phyloP scores from a whole-genome alignment of 1,140 invertebrate genomes.

The Anastatus disparis region DNA sequence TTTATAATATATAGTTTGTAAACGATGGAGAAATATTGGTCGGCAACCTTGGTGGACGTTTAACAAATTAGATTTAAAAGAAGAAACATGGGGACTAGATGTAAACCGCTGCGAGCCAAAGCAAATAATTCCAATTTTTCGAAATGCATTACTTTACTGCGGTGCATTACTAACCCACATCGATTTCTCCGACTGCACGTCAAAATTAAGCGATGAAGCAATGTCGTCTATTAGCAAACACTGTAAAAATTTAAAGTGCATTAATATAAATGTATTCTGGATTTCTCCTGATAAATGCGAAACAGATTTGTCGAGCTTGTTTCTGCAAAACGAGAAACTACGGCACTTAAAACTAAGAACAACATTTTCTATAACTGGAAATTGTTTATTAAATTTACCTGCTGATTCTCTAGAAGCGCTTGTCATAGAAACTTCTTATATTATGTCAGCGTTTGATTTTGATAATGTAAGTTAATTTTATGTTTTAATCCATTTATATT shows the following conservation, averaged over 20 bases:
- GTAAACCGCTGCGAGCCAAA: not conserved
- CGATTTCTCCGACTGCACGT: slow-evolving; percentile 41
- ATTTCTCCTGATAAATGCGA: slow-evolving; percentile 55
- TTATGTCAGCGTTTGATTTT: slow-evolving; percentile 45
- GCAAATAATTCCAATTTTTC: slow-evolving; percentile 49
- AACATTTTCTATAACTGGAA: slow-evolving; percentile 49
- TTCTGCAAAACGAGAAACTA: slow-evolving; percentile 53
- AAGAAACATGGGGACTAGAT: slow-evolving; percentile 47
- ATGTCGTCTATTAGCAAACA: slow-evolving; percentile 56
- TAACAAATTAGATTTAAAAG: slow-evolving; percentile 50
- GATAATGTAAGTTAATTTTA: slow-evolving; percentile 46
- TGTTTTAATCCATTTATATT: not conserved
- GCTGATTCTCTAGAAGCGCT: slow-evolving; percentile 51
- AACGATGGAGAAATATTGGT: slow-evolving; percentile 55
- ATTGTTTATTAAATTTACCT: slow-evolving; percentile 53
- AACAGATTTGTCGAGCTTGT: slow-evolving; percentile 55
- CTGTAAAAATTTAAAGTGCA: slow-evolving; percentile 55
- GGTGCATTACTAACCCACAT: slow-evolving; percentile 57
- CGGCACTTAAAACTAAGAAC: slow-evolving; percentile 47
- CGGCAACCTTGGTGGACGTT: slow-evolving; percentile 55
- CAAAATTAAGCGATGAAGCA: slow-evolving; percentile 51
- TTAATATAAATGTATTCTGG: slow-evolving; percentile 52
- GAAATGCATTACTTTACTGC: slow-evolving; percentile 57
- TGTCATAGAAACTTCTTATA: slow-evolving; percentile 45
- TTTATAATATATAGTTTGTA: slow-evolving; percentile 60